Conservation (phyloP, 2,797 vertebrate species). For the Brachyalestes nurse region DNA sequence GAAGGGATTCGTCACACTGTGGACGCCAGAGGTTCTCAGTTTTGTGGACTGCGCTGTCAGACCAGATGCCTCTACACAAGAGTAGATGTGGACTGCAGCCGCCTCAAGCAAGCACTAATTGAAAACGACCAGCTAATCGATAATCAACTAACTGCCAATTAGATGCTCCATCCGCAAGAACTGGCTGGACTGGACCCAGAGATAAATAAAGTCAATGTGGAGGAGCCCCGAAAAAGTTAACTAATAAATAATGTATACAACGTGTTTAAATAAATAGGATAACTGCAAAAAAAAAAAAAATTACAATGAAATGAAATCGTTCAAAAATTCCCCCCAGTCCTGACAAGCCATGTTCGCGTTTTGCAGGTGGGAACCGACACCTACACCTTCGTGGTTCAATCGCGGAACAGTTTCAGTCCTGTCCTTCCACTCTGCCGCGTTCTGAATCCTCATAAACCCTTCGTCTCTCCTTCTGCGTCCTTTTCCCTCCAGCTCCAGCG, state of each 20-base stretch:
- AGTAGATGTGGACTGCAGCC: neutral
- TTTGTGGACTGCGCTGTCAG: neutral
- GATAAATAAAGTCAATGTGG: constrained; percentile 27
- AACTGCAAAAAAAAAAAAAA: constrained; percentile 7
- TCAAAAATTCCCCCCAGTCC: constrained; percentile 42
- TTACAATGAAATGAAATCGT: constrained; percentile 40
- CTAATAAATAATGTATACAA: constrained; percentile 29
- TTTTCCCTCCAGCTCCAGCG: constrained; percentile 71
- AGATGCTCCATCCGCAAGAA: constrained; percentile 5
- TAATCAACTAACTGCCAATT: constrained; percentile 16
- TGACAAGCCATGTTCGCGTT: constrained; percentile 37
- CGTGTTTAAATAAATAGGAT: constrained; percentile 41
- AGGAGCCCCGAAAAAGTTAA: constrained; percentile 23
- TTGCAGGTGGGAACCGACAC: constrained; percentile 14
- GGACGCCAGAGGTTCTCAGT: neutral
- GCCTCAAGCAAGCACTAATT: neutral
- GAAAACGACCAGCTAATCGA: constrained; percentile 12
- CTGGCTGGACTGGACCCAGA: constrained; percentile 30
- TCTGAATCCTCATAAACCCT: constrained; percentile 58
- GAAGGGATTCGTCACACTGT: constrained; percentile 22
- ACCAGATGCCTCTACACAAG: neutral
- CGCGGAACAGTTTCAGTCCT: constrained; percentile 73
- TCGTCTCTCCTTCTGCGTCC: constrained; percentile 43
- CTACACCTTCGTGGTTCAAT: constrained; percentile 53
- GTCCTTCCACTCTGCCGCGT: constrained; percentile 40